These are phyloP conservation scores for Amphipyra tragopoginis DNA, from an alignment of 2,888 invertebrate species.

Conservation along the genomic window DNA sequence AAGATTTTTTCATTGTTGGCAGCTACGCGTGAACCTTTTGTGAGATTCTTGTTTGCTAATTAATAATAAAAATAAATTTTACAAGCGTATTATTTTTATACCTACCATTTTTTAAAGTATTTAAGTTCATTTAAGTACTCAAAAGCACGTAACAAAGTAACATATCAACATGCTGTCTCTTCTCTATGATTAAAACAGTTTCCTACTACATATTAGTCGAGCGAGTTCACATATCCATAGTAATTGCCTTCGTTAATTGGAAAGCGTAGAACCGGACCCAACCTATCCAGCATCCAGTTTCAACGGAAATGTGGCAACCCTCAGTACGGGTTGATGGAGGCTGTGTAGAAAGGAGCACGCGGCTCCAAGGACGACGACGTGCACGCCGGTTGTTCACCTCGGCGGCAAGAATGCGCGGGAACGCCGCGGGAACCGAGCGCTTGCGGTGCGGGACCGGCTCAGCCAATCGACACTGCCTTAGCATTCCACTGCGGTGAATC, in stretches of 20 bases:
- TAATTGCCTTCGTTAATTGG: constrained; percentile 48
- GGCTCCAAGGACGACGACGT: constrained; percentile 83
- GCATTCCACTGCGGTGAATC: constrained; percentile 61
- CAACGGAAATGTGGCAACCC: constrained; percentile 59
- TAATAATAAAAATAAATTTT: too few relatives aligned
- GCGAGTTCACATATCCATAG: constrained; percentile 15
- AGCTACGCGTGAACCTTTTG: too few relatives aligned
- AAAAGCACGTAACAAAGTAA: neutral
- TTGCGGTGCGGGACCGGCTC: constrained; percentile 75
- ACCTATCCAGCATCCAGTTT: constrained; percentile 35
- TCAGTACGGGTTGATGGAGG: constrained; percentile 58
- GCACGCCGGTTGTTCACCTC: constrained; percentile 86
- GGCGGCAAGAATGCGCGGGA: constrained; percentile 79
- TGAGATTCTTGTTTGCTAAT: too few relatives aligned
- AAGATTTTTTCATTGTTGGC: neutral
- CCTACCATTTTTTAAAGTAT: too few relatives aligned
- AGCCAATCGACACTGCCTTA: constrained; percentile 54
- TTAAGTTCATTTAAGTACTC: too few relatives aligned
- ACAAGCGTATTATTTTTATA: too few relatives aligned
- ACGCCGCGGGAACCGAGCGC: constrained; percentile 71
- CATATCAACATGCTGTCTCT: neutral
- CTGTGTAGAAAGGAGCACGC: constrained; percentile 84
- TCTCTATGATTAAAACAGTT: constrained; percentile 15
- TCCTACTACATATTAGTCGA: constrained; percentile 1
- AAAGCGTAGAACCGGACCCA: constrained; percentile 38